A percentile compares a stretch with the other conserved stretches of the same genome.
These are phyloP conservation scores for Cotesia chilonis DNA, from an alignment of 1,140 invertebrate genomes.

Conservation along the genomic window DNA sequence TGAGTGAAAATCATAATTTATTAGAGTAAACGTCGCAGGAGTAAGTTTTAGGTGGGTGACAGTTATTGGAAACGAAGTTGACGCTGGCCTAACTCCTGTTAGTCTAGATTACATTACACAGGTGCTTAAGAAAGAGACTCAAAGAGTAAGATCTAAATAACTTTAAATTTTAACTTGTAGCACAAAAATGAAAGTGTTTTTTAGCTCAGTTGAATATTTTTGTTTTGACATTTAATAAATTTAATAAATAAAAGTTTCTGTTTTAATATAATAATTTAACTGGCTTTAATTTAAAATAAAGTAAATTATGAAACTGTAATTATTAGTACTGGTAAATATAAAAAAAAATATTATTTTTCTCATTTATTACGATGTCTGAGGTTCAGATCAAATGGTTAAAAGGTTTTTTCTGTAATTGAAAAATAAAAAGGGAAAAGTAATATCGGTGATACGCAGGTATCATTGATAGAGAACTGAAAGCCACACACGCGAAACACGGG, in stretches of 20 bases:
- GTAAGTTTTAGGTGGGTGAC: neutral
- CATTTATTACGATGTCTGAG: too few species aligned
- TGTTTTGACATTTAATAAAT: neutral
- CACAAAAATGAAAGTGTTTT: neutral
- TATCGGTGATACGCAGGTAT: neutral
- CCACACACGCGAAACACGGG: slow-evolving; percentile 22
- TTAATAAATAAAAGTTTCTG: too few species aligned
- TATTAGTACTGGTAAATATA: too few species aligned
- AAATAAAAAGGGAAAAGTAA: slow-evolving; percentile 2
- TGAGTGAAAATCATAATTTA: slow-evolving; percentile 5
- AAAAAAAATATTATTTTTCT: too few species aligned
- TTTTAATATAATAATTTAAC: too few species aligned
- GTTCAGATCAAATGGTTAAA: neutral
- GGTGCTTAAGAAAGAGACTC: neutral
- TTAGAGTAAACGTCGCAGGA: slow-evolving; percentile 2
- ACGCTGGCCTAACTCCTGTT: slow-evolving; percentile 12
- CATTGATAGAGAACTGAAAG: slow-evolving; percentile 19
- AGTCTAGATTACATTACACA: slow-evolving; percentile 16
- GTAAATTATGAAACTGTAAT: too few species aligned
- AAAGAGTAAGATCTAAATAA: slow-evolving; percentile 3
- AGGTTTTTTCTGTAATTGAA: neutral
- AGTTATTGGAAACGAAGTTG: slow-evolving; percentile 14
- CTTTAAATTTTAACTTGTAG: slow-evolving; percentile 7
- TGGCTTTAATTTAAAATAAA: too few species aligned
- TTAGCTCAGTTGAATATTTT: neutral